These are phyloP conservation scores for Myotis myotis DNA, from an alignment of 2,797 vertebrate genomes.

Conservation along the genomic window DNA sequence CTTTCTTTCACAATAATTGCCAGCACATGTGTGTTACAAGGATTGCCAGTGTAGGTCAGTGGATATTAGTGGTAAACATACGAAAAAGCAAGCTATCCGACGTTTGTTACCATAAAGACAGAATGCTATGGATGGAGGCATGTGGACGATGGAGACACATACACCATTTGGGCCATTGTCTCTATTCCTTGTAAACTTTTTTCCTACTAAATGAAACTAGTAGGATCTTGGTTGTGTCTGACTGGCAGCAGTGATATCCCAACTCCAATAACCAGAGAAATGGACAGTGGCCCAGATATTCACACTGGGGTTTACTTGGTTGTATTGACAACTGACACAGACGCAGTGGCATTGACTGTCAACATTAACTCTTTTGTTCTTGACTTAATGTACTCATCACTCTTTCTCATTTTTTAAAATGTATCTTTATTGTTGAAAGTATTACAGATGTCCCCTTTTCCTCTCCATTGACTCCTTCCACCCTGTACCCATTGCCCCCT, in stretches of 20 bases:
- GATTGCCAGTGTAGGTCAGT: not conserved
- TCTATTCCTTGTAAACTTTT: not conserved
- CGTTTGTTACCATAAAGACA: not conserved
- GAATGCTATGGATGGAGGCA: not conserved
- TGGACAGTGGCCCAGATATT: not conserved
- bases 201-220: not conserved
- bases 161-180: not conserved
- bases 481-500: too few relatives aligned
- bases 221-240: not conserved
- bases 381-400: not conserved
- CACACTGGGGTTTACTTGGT: not conserved
- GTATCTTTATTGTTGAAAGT: too few relatives aligned
- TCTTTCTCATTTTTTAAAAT: not conserved
- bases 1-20: conserved; percentile 34
- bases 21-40: not conserved
- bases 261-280: not conserved
- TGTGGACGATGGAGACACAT: not conserved
- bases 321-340: not conserved
- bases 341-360: not conserved
- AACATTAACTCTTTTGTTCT: not conserved
- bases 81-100: not conserved
- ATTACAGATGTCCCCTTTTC: too few relatives aligned
- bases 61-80: not conserved
- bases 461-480: too few relatives aligned
- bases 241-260: not conserved